Percentiles rank a stretch among this genome's conserved stretches.
These are phyloP conservation scores for Blastomussa wellsi DNA, from an alignment of 92 coral and sea anemone genomes.

Conservation along the genomic window DNA sequence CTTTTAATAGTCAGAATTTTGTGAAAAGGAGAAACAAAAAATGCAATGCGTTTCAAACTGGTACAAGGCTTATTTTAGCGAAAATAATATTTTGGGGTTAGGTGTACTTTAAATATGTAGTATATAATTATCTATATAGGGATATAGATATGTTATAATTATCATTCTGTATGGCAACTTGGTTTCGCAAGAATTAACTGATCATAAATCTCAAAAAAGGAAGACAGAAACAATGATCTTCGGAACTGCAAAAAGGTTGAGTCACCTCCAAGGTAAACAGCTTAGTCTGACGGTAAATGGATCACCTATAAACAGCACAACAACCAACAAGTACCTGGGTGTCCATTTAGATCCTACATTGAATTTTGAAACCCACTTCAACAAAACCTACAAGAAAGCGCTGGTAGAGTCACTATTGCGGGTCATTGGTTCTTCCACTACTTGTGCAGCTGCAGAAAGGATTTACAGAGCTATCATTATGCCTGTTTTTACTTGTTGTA, in stretches of 20 bases:
- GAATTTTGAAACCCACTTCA: conserved; percentile 33
- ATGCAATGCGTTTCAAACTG: too few relatives aligned
- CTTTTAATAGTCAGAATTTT: too few relatives aligned
- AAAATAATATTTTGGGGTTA: too few relatives aligned
- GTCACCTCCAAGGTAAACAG: conserved; percentile 10
- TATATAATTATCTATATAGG: too few relatives aligned
- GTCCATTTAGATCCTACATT: conserved; percentile 33
- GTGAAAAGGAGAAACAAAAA: too few relatives aligned
- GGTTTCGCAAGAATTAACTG: conserved; percentile 39
- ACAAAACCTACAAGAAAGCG: conserved; percentile 40
- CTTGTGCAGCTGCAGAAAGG: conserved; percentile 7
- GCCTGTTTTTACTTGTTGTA: too few relatives aligned
- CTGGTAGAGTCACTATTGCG: too few relatives aligned
- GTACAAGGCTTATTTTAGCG: too few relatives aligned
- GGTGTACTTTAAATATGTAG: too few relatives aligned
- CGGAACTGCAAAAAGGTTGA: conserved; percentile 45
- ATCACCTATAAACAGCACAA: conserved; percentile 11
- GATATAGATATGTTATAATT: too few relatives aligned
- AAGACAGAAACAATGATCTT: conserved; percentile 39
- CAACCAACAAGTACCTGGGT: conserved; percentile 44
- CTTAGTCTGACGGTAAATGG: conserved; percentile 33
- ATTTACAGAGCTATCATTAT: not conserved
- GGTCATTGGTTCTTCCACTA: conserved; percentile 12
- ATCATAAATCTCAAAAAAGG: conserved; percentile 40
- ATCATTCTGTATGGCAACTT: too few relatives aligned